These are phyloP conservation scores for Vespertilio murinus DNA, from an alignment of 2,797 vertebrate genomes.

Conservation along the genomic window DNA sequence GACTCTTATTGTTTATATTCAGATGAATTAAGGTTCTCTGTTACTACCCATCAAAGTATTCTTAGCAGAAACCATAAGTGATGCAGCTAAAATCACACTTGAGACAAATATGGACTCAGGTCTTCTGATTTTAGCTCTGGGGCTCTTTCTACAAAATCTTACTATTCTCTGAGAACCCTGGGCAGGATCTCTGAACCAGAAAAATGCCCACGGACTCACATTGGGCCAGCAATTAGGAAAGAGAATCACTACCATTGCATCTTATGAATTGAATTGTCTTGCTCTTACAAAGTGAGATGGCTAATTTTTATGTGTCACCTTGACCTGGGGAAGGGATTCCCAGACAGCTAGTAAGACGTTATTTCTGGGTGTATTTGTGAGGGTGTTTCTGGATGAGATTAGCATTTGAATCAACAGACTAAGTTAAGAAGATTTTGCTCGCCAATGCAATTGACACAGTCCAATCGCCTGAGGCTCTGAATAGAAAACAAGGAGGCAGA, in stretches of 20 bases:
- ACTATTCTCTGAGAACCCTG: neutral
- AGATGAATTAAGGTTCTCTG: neutral
- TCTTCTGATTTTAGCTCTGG: neutral
- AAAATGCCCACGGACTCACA: neutral
- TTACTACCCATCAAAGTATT: neutral
- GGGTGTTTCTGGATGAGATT: neutral
- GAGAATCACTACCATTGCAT: neutral
- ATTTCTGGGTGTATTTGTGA: neutral
- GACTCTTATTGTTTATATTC: neutral
- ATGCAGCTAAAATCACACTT: neutral
- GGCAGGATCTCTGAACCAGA: neutral
- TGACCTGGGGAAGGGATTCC: neutral
- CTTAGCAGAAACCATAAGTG: neutral
- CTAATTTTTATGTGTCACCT: neutral
- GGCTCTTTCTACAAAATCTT: neutral
- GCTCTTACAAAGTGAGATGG: neutral
- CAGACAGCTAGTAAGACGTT: neutral
- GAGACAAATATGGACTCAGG: neutral
- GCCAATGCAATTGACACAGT: neutral
- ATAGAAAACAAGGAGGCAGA: neutral
- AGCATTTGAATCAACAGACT: neutral
- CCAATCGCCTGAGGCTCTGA: neutral
- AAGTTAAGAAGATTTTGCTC: neutral
- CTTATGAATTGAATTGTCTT: neutral
- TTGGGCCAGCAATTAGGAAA: neutral